Base-by-base conservation (phyloP, 2,888 invertebrate species). In the Timema podura region DNA sequence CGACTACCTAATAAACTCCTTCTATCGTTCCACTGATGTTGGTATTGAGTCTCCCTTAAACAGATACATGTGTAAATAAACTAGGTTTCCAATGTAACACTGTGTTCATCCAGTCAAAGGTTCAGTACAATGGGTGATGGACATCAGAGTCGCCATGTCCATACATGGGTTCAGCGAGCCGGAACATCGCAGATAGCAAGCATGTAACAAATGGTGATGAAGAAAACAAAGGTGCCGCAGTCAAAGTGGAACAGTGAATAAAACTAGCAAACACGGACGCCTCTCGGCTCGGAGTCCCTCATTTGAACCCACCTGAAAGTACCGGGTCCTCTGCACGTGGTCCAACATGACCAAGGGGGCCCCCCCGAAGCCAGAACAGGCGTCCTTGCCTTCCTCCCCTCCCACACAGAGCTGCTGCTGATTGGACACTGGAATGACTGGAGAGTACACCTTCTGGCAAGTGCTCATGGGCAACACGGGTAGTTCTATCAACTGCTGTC, bases 301-400 rank as follows among this genome's bases (percentile, higher is more conserved):
- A 11, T 5, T 30, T 30, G 30, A 3, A 30, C 30, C 30, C 48
- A 76, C 77, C 76, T 76, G 76, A 68, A 74, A 76, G 66, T 76
- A 77, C 54, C 72, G 68, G n/a, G 71, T 70, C 51, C 70, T 73
- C 47, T 74, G 66, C 44, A 70, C 71, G 54, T 75, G 74, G 47
- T 76, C 75, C 44, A 76, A 71, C 2, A 88, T 80, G 68, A 92
- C 79, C 5, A 92, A 80, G 0, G 92, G 92, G 0, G 91, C 90
- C 5, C 92, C 92, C 5, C 91, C 92, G 76, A 91, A 92, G 6
- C 92, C 92, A 10, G 90, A 88, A 75, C 92, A 92, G 0, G 91
- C 92, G 78, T 92, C 92, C 74, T 86, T 87, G 15, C 89, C 89
- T 74, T 83, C 83, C 75, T 91, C 89, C 0, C 91, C 92, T 0